Base-by-base conservation (phyloP, 2,797 vertebrate species). In the Chaenodraco wilsoni region DNA sequence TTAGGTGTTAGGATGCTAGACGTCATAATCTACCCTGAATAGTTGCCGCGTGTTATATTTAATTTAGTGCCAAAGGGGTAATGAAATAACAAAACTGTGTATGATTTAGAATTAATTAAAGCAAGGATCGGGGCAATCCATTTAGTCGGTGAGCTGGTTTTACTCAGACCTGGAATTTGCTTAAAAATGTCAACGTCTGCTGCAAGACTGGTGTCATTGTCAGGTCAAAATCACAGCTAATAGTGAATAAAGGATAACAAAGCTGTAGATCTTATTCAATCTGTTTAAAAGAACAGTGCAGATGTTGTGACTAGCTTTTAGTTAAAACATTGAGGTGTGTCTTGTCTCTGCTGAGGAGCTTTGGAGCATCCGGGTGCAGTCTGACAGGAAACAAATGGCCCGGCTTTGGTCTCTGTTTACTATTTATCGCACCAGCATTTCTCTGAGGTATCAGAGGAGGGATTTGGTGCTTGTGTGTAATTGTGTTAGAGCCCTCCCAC, bases 401-500 rank as follows among this genome's bases (percentile, higher is more conserved):
- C 5, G 61, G 85, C 91, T 91, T 91, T 90, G 84, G 82, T 88
- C 85, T 91, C 83, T 81, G 63, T 92, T 91, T 88, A 89, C 87
- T 85, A 79, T 92, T 92, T 91, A 90, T 90, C 82, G 79, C 77
- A 31, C 55, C 72, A 65, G 84, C 77, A 79, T 89, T 77, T 89
- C 91, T 91, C 91, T 69, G 69, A 72, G 87, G 93, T 76, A 86
- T 74, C 90, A 52, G 79, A 86, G 84, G 78, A 88, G 79, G 91
- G 91, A 91, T 94, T 92, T 90, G 89, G 86, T 88, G 91, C 74
- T 91, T 81, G 89, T 90, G 93, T 92, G 88, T 94, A 94, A 95
- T 94, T 95, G 92, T 88, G 91, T 95, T 94, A 94, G 78, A 85
- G 73, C 74, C 93, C 92, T 91, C 94, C 93, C 94, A 94, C 94